A percentile compares a stretch with the other conserved stretches of the same genome.
These are phyloP conservation scores for Argyresthia goedartella DNA, from an alignment of 2,888 invertebrate species.

Conservation along the genomic window DNA sequence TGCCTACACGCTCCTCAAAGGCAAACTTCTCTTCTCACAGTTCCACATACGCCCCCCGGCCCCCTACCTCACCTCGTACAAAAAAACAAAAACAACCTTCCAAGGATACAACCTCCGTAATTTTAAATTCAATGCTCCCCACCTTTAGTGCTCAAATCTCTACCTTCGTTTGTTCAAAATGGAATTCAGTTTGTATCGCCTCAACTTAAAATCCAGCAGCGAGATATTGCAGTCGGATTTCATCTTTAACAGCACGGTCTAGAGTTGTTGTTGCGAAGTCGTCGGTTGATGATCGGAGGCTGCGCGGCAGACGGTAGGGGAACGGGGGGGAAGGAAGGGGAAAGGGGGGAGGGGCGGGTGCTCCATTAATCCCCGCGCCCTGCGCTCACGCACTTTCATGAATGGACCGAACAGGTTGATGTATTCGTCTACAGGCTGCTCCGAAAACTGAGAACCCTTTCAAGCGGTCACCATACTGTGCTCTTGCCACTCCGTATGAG, in stretches of 20 bases:
- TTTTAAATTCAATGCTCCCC: slow-evolving; percentile 35
- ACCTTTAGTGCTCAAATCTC: slow-evolving; percentile 13
- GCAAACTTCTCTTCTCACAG: slow-evolving; percentile 64
- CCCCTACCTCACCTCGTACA: slow-evolving; percentile 32
- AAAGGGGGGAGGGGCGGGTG: slow-evolving; percentile 36
- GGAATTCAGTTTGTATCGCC: no score
- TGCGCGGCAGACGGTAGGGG: slow-evolving; percentile 23
- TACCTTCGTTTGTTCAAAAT: slow-evolving; percentile 13
- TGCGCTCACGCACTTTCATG: slow-evolving; percentile 71
- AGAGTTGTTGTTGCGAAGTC: neutral
- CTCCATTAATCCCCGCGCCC: slow-evolving; percentile 70
- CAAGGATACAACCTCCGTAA: slow-evolving; percentile 67
- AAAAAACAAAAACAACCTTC: slow-evolving; percentile 55
- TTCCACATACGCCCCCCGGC: slow-evolving; percentile 26
- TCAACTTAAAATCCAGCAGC: no score
- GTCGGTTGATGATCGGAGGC: slow-evolving; percentile 3
- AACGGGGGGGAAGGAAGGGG: slow-evolving; percentile 22
- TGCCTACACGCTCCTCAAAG: slow-evolving; percentile 48
- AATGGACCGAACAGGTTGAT: slow-evolving; percentile 70
- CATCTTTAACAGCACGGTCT: neutral
- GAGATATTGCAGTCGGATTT: no score
- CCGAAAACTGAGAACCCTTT: neutral
- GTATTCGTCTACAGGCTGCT: slow-evolving; percentile 52
- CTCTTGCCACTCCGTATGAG: neutral
- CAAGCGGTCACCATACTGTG: neutral